Base-by-base conservation (phyloP, 2,888 invertebrate species). In the Diarsia mendica region DNA sequence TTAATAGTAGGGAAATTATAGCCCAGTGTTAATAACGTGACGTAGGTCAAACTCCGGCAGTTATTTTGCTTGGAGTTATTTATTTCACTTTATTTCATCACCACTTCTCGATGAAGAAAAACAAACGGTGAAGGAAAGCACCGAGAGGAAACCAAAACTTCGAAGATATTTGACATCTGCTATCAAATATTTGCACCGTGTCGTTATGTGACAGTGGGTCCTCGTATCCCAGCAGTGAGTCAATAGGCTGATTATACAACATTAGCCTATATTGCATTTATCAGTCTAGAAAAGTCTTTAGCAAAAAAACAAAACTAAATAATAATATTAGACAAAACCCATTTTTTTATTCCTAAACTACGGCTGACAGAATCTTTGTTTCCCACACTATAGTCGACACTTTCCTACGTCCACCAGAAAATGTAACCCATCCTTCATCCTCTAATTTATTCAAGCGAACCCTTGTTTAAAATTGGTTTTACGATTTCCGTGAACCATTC, bases 391-490 rank as follows among this genome's bases (percentile, higher is more conserved):
- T 49, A 23, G 20, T n/a, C 11, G 48, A 33, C 44, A 64, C 8
- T 64, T 61, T 61, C 44, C 6, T 15, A 18, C 13, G 23, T 15
- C 5, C 13, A 67, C 58, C 15, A 61, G 33, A 72, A 60, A 67
- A n/a, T 72, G 76, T 68, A n/a, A 65, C 65, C 18, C 71, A 69
- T 65, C 67, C 71, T 72, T 75, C 23, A 63, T 44, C 61, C 23
- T 53, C 75, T 82, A 76, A 84, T 80, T 82, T 84, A 86, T 86
- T 85, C 75, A 82, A 18, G 60, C 65, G 71, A 87, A 87, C 79
- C 86, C 80, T 80, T 73, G 74, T 73, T 80, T 78, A 58, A 73
- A 87, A 79, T 75, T 75, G 75, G 86, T 84, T 86, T 86, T 87
- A 86, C 86, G 84, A 84, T 87, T 84, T 80, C 79, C 87, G 80